A percentile compares a stretch with the other conserved stretches of the same genome.
phyloP scores from a whole-genome alignment of 2,797 vertebrate species.

The Sebastes goodei region DNA sequence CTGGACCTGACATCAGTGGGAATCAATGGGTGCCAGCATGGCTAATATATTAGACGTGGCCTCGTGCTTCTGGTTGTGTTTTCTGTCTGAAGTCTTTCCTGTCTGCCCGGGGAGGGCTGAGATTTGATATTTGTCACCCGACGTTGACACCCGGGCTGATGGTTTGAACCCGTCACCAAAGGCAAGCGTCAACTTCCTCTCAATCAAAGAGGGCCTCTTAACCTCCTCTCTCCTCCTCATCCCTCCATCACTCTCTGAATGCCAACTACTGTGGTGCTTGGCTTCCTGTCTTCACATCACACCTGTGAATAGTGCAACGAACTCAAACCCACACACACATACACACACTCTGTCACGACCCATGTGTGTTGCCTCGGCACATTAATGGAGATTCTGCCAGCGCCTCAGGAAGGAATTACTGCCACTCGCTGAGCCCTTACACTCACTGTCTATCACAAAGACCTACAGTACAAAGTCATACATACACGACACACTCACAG shows the following conservation, averaged over 20 bases:
- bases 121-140: constrained; percentile 28
- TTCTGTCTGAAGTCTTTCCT: constrained; percentile 7
- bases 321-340: not conserved
- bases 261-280: not conserved
- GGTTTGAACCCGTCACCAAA: constrained; percentile 40
- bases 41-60: constrained; percentile 4
- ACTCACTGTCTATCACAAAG: constrained; percentile 33
- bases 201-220: constrained; percentile 21
- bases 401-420: constrained; percentile 32
- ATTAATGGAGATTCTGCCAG: constrained; percentile 57
- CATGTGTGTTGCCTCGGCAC: not conserved
- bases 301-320: constrained; percentile 23
- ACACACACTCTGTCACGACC: not conserved
- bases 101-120: not conserved
- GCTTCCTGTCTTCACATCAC: constrained; percentile 15
- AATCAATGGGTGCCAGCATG: constrained; percentile 11
- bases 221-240: constrained; percentile 5
- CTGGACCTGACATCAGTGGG: constrained; percentile 18
- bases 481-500: not conserved
- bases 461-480: not conserved
- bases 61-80: not conserved
- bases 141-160: not conserved
- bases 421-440: constrained; percentile 29
- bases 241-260: not conserved
- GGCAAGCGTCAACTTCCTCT: not conserved